Evolutionary conservation across 2,113 vertebrate species (phyloP).

Genomic region (Callipepla squamata): DNA sequence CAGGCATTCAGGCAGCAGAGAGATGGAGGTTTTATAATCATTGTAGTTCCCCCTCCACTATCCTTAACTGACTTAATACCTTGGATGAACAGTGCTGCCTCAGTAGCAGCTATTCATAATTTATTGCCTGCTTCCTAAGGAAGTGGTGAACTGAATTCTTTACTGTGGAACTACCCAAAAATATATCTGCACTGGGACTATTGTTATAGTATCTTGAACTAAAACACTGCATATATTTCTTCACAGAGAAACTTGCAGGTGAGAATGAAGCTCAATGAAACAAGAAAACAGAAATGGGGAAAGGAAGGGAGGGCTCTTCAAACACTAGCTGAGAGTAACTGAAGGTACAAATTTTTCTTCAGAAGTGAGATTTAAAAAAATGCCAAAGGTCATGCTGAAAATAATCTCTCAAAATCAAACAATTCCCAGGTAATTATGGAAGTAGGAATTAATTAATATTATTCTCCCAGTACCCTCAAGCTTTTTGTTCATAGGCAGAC

Average conservation of each 20-base stretch:
- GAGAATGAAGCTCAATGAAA: background rate
- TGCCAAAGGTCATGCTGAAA: background rate
- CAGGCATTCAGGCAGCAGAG: background rate
- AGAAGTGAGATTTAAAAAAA: background rate
- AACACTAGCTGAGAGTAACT: background rate
- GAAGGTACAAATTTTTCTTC: background rate
- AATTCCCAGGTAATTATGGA: background rate
- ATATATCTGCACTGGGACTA: background rate
- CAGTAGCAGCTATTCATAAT: constrained; percentile 19
- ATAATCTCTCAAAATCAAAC: background rate
- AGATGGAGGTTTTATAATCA: background rate
- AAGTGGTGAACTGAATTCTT: background rate
- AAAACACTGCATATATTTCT: background rate
- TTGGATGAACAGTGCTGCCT: background rate
- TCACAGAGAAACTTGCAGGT: background rate
- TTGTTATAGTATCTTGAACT: background rate
- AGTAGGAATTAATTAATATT: constrained; percentile 14
- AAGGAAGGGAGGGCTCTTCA: background rate
- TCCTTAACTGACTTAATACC: background rate
- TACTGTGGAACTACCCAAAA: background rate
- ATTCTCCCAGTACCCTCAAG: background rate
- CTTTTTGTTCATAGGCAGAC: background rate
- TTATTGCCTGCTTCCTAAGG: background rate
- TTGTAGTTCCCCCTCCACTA: background rate
- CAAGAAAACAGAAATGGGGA: background rate